Percentiles rank a stretch among this genome's conserved stretches.
Conservation (phyloP, 2,797 vertebrate genomes). For the Myotis myotis region DNA sequence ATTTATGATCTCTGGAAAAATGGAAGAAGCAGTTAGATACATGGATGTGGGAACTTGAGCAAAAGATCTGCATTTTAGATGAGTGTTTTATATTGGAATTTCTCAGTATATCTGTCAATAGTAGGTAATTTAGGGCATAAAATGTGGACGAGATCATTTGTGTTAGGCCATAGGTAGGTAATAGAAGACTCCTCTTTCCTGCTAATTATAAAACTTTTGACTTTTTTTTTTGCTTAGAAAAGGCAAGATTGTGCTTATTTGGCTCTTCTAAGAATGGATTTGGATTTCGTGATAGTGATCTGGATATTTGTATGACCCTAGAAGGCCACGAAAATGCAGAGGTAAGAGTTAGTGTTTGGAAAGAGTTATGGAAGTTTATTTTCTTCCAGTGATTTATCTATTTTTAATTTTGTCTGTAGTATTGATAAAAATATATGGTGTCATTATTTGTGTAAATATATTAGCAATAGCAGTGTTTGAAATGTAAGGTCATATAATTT, state of each 20-base stretch:
- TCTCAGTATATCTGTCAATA: not conserved
- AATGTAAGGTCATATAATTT: constrained; percentile 42
- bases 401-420: constrained; percentile 46
- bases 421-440: constrained; percentile 16
- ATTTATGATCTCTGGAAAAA: constrained; percentile 20
- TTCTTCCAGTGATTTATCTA: constrained; percentile 26
- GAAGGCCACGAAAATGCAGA: constrained; percentile 98
- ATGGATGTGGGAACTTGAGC: not conserved
- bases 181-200: constrained; percentile 27
- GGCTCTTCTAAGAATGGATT: constrained; percentile 99
- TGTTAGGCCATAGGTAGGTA: not conserved
- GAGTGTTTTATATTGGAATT: constrained; percentile 13
- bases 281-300: constrained; percentile 97
- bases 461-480: constrained; percentile 35
- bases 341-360: constrained; percentile 83
- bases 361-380: constrained; percentile 20
- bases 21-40: constrained; percentile 9
- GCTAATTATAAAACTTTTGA: constrained; percentile 11
- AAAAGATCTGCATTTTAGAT: not conserved
- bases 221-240: constrained; percentile 86
- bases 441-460: constrained; percentile 41
- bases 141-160: not conserved
- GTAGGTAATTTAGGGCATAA: not conserved
- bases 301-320: constrained; percentile 99
- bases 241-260: constrained; percentile 96